Evolutionary conservation across 2,888 invertebrate genomes (phyloP).

Genomic region (Euspilapteryx auroguttella): DNA sequence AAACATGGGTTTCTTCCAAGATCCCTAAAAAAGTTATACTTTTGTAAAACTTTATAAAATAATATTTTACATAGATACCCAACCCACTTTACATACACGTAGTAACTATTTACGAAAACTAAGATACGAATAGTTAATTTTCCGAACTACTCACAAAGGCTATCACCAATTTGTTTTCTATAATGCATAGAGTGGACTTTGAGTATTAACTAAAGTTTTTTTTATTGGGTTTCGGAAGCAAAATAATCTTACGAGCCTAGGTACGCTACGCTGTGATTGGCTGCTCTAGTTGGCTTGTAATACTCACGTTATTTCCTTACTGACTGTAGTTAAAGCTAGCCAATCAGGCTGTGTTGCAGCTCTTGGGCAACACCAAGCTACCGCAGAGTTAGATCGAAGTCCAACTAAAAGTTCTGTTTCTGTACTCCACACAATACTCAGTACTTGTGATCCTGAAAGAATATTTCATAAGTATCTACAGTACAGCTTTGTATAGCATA

Average conservation of each 20-base stretch:
- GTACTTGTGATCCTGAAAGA: conserved; percentile 36
- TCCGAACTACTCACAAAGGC: too few relatives aligned
- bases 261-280: too few relatives aligned
- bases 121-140: too few relatives aligned
- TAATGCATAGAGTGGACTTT: too few relatives aligned
- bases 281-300: too few relatives aligned
- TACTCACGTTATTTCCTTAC: conserved; percentile 38
- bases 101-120: too few relatives aligned
- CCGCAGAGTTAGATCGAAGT: conserved; percentile 36
- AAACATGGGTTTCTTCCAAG: conserved; percentile 86
- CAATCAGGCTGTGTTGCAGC: conserved; percentile 41
- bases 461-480: not conserved
- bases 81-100: not conserved
- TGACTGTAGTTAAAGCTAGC: conserved; percentile 40
- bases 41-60: not conserved
- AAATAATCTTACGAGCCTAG: too few relatives aligned
- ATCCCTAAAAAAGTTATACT: conserved; percentile 75
- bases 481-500: not conserved
- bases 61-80: not conserved
- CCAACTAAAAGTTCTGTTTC: conserved; percentile 48
- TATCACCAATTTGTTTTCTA: too few relatives aligned
- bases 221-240: too few relatives aligned
- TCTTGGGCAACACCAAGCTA: conserved; percentile 49
- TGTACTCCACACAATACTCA: conserved; percentile 45
- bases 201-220: too few relatives aligned